phyloP scores from a whole-genome alignment of 2,797 vertebrate species.

The Poecile montanus region DNA sequence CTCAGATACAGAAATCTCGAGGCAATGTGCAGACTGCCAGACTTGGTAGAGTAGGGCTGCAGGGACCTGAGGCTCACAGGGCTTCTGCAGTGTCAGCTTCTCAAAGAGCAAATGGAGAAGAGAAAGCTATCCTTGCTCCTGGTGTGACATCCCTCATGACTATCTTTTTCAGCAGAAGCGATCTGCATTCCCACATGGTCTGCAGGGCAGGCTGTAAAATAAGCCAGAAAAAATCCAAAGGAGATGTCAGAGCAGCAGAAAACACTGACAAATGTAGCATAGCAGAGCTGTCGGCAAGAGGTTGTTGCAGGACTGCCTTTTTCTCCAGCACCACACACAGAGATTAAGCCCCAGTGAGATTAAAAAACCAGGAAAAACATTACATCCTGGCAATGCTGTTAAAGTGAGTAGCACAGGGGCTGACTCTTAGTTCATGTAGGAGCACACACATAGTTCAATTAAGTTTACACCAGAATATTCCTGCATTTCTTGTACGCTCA shows the following conservation, averaged over 20 bases:
- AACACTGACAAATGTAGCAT: background rate
- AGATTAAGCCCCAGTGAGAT: background rate
- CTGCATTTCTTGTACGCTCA: background rate
- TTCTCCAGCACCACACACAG: background rate
- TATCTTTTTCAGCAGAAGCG: background rate
- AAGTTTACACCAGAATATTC: background rate
- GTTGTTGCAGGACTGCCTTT: background rate
- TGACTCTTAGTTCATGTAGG: background rate
- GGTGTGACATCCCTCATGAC: background rate
- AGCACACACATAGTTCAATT: background rate
- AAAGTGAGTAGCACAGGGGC: background rate
- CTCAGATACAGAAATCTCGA: background rate
- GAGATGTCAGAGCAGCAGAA: background rate
- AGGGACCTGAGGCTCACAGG: background rate
- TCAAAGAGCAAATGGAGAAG: background rate
- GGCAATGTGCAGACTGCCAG: background rate
- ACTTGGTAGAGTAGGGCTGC: background rate
- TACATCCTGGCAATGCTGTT: background rate
- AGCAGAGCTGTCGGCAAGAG: background rate
- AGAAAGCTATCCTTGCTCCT: background rate
- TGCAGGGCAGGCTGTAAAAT: background rate
- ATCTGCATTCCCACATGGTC: background rate
- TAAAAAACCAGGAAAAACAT: background rate
- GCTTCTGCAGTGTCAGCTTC: background rate
- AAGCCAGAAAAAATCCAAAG: background rate